Percentiles rank a stretch among this genome's conserved stretches.
Evolutionary conservation across 2,113 vertebrate species (phyloP).

Genomic region (Sphaerodactylus townsendi): DNA sequence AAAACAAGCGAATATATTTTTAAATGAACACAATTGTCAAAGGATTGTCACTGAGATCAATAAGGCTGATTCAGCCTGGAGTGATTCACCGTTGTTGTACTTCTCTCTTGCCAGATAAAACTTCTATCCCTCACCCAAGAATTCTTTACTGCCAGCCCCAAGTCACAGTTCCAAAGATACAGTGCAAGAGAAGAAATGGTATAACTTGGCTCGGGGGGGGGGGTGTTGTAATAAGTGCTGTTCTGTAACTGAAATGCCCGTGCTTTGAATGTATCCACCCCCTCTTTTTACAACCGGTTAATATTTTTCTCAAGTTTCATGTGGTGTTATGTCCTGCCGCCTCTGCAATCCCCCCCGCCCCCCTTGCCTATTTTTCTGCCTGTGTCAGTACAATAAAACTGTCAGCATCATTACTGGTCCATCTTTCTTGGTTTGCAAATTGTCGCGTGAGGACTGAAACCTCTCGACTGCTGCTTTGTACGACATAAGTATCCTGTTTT

Average conservation of each 20-base stretch:
- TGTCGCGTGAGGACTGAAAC: slow-evolving; percentile 71
- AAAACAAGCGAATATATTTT: slow-evolving; percentile 22
- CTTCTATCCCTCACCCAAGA: slow-evolving; percentile 25
- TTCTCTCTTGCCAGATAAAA: slow-evolving; percentile 61
- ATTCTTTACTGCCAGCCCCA: slow-evolving; percentile 40
- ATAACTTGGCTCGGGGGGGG: slow-evolving; percentile 65
- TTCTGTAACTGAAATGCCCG: slow-evolving; percentile 70
- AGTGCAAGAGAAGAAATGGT: slow-evolving; percentile 59
- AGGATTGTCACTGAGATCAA: slow-evolving; percentile 35
- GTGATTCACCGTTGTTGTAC: slow-evolving; percentile 53
- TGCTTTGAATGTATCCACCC: slow-evolving; percentile 68
- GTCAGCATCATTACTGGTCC: slow-evolving; percentile 69
- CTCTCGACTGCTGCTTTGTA: slow-evolving; percentile 68
- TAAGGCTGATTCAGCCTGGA: slow-evolving; percentile 45
- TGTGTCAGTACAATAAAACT: slow-evolving; percentile 76
- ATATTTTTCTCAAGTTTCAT: slow-evolving; percentile 74
- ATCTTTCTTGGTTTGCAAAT: slow-evolving; percentile 78
- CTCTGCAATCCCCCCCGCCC: slow-evolving; percentile 62
- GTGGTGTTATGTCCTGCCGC: slow-evolving; percentile 64
- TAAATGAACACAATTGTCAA: slow-evolving; percentile 35
- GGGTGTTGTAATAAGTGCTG: slow-evolving; percentile 70
- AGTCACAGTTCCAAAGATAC: slow-evolving; percentile 64
- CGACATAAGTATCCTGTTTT: slow-evolving; percentile 65
- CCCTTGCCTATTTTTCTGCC: slow-evolving; percentile 77
- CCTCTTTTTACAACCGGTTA: slow-evolving; percentile 76